These are phyloP conservation scores for Catharus fuscescens DNA, from an alignment of 2,113 vertebrate genomes.

Conservation along the genomic window DNA sequence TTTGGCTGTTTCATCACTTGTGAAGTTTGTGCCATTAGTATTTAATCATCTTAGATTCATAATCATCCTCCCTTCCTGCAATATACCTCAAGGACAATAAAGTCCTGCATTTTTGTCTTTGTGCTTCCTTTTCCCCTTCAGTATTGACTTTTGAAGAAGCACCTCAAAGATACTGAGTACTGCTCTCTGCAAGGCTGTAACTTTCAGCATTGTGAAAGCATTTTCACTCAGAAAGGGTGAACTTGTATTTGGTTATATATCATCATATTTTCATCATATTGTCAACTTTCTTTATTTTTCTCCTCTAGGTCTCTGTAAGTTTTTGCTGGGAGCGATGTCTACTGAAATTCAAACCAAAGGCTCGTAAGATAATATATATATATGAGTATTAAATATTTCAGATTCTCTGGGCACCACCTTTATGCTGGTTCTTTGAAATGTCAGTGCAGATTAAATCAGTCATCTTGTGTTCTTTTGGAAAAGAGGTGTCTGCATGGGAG, in stretches of 20 bases:
- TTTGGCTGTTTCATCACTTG: conserved; percentile 65
- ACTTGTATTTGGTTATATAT: neutral
- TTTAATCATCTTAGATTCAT: conserved; percentile 70
- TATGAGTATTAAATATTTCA: neutral
- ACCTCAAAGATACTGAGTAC: neutral
- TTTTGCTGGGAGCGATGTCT: neutral
- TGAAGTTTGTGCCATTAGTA: conserved; percentile 65
- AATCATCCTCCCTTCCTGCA: conserved; percentile 52
- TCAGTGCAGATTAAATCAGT: neutral
- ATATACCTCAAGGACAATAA: conserved; percentile 43
- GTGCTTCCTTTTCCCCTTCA: neutral
- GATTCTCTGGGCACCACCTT: neutral
- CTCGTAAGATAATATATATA: neutral
- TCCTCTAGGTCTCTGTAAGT: neutral
- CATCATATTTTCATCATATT: neutral
- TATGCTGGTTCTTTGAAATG: neutral
- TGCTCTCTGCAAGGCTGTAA: neutral
- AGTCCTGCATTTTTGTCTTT: neutral
- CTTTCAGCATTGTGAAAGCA: neutral
- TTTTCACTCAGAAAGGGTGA: neutral
- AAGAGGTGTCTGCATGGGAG: neutral
- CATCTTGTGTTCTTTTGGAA: neutral
- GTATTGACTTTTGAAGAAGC: neutral
- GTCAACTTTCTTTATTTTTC: neutral
- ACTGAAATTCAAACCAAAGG: neutral